Percentiles rank a stretch among this genome's conserved stretches.
These are phyloP conservation scores for Probosciger aterrimus DNA, from an alignment of 2,113 vertebrate genomes.

Conservation along the genomic window DNA sequence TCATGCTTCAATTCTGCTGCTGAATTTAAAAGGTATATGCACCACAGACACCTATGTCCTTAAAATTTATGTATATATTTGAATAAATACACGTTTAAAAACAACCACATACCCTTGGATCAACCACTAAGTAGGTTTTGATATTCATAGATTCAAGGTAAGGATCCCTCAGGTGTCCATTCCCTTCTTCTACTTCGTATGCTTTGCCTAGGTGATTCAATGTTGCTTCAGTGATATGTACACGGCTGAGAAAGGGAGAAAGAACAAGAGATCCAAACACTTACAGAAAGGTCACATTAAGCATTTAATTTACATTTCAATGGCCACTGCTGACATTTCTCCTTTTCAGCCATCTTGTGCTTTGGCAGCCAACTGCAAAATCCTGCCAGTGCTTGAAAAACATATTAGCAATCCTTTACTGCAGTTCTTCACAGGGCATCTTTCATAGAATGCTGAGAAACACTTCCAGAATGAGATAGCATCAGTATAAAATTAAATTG, in stretches of 20 bases:
- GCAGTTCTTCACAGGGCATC: neutral
- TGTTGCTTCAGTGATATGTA: slow-evolving; percentile 97
- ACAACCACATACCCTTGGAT: slow-evolving; percentile 82
- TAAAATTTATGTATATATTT: neutral
- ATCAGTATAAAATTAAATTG: neutral
- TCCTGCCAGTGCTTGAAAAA: neutral
- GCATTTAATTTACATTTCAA: slow-evolving; percentile 61
- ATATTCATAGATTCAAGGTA: slow-evolving; percentile 92
- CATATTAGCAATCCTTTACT: neutral
- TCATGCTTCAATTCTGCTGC: neutral
- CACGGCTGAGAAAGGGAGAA: slow-evolving; percentile 76
- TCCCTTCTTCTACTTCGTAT: slow-evolving; percentile 94
- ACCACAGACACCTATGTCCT: neutral
- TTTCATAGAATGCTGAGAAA: neutral
- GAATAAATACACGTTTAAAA: neutral
- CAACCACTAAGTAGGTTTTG: slow-evolving; percentile 90
- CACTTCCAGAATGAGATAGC: neutral
- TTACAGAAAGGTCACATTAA: slow-evolving; percentile 45
- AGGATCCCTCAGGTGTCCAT: slow-evolving; percentile 86
- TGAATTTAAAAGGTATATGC: neutral
- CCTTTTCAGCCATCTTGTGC: slow-evolving; percentile 10
- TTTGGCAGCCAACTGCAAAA: slow-evolving; percentile 38
- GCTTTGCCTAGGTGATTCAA: slow-evolving; percentile 92
- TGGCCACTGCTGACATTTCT: slow-evolving; percentile 15
- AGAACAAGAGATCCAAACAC: slow-evolving; percentile 40